Evolutionary conservation across 2,888 invertebrate species (phyloP).

Genomic region (Noctua pronuba): DNA sequence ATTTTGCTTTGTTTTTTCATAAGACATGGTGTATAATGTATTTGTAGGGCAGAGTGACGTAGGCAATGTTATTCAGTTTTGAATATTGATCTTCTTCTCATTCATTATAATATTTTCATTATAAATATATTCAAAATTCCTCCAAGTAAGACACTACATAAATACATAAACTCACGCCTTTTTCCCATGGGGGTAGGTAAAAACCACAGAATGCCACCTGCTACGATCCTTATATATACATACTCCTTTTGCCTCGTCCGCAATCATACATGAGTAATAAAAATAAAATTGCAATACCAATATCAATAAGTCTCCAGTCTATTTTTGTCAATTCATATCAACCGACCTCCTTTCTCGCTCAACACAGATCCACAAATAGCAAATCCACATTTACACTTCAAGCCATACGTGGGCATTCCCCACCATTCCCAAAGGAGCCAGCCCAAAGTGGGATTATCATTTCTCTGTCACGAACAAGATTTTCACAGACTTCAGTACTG

Average conservation of each 20-base stretch:
- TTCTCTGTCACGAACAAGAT: slow-evolving; percentile 30
- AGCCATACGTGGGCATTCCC: slow-evolving; percentile 35
- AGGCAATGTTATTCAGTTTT: not conserved
- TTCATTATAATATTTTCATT: not conserved
- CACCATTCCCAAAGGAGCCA: slow-evolving; percentile 2
- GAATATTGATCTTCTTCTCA: not conserved
- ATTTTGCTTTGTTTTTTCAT: not conserved
- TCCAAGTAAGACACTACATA: not conserved
- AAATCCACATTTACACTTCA: slow-evolving; percentile 14
- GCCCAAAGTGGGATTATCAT: slow-evolving; percentile 39
- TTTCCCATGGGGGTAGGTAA: too few relatives aligned
- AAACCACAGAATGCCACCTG: too few relatives aligned
- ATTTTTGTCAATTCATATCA: slow-evolving; percentile 31
- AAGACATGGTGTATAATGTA: not conserved
- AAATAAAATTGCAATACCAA: not conserved
- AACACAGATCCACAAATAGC: slow-evolving; percentile 18
- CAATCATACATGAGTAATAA: too few relatives aligned
- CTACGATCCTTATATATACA: too few relatives aligned
- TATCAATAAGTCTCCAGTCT: not conserved
- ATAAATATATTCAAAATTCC: not conserved
- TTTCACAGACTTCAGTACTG: slow-evolving; percentile 10
- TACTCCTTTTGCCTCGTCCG: too few relatives aligned
- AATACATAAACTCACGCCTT: too few relatives aligned
- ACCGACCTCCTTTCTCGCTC: slow-evolving; percentile 13
- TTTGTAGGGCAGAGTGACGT: not conserved